Base-by-base conservation (phyloP, 2,797 vertebrate genomes). In the Falco berigora region DNA sequence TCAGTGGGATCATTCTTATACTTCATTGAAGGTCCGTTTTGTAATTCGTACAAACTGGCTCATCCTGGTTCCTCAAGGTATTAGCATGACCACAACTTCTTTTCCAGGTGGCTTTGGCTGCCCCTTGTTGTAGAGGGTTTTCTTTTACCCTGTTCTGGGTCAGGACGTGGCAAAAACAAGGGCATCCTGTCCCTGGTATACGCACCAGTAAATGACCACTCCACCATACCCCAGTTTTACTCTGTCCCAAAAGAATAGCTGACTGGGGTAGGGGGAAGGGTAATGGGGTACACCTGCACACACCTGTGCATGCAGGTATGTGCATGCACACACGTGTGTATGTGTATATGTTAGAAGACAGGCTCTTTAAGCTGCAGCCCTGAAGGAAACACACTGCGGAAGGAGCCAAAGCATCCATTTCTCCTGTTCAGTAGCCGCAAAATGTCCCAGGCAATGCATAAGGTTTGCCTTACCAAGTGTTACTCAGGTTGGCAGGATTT, bases 311-410 rank as follows among this genome's bases (percentile, higher is more conserved):
- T 22, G 30, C 22, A 83, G 55, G 20, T 40, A 28, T 25, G 32
- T 32, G 22, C 18, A 20, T 28, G 62, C 32, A 61, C 55, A n/a
- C 7, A 4, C 0, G 0, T 14, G 27, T 61, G 16, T 34, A n/a
- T 34, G 55, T 30, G n/a, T 5, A 0, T 19, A 10, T 62, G 23
- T 5, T 66, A 42, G 25, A 16, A 86, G 16, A 49, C 24, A 56
- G 20, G 9, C 34, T 63, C 61, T 53, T 69, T n/a, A 50, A 74
- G n/a, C 30, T 63, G 32, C 25, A 77, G 44, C 14, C 30, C 46
- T 49, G 34, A 20, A 82, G 40, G 13, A 76, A 62, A 42, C 5
- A 36, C 9, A 1, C 17, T 67, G 27, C 46, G 86, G 52, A 85
- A 78, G 40, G 28, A 86, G 15, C 15, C 27, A 30, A 80, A 66